Evolutionary conservation across 2,797 vertebrate genomes (phyloP).

Genomic region (Coreius guichenoti): DNA sequence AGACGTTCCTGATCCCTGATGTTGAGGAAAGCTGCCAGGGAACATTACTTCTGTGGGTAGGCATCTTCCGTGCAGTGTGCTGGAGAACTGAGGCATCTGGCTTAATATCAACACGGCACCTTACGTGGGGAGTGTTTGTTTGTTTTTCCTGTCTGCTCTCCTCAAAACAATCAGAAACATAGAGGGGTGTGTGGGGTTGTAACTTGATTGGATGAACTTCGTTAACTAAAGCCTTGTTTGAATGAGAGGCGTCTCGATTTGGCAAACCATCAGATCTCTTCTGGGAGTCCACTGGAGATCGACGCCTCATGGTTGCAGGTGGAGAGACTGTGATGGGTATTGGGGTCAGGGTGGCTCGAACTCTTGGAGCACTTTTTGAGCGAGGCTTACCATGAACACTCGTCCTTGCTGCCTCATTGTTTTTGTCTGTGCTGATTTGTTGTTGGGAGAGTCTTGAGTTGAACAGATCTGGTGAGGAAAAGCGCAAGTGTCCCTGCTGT

Average conservation of each 20-base stretch:
- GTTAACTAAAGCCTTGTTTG: constrained; percentile 84
- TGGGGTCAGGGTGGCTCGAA: constrained; percentile 83
- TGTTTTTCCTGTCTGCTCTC: constrained; percentile 74
- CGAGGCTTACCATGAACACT: constrained; percentile 85
- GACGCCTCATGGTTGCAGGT: constrained; percentile 75
- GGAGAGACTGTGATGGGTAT: constrained; percentile 84
- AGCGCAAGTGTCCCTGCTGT: constrained; percentile 78
- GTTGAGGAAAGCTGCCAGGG: constrained; percentile 81
- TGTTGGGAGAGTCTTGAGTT: constrained; percentile 75
- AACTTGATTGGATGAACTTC: constrained; percentile 97
- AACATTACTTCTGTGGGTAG: constrained; percentile 72
- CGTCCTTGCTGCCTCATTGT: constrained; percentile 73
- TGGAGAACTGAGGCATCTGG: constrained; percentile 89
- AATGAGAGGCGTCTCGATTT: constrained; percentile 74
- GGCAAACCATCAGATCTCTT: constrained; percentile 78
- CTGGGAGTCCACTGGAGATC: constrained; percentile 73
- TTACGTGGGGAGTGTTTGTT: constrained; percentile 86
- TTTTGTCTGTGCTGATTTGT: constrained; percentile 71
- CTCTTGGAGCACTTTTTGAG: constrained; percentile 88
- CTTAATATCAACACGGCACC: constrained; percentile 94
- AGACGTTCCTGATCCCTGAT: constrained; percentile 81
- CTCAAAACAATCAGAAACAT: constrained; percentile 86
- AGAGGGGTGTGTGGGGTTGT: constrained; percentile 90
- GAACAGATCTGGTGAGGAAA: constrained; percentile 81
- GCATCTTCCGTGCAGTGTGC: constrained; percentile 81